Percentiles rank a stretch among this genome's conserved stretches.
Conservation (phyloP, 2,888 invertebrate genomes). For the Drosophila cognata region DNA sequence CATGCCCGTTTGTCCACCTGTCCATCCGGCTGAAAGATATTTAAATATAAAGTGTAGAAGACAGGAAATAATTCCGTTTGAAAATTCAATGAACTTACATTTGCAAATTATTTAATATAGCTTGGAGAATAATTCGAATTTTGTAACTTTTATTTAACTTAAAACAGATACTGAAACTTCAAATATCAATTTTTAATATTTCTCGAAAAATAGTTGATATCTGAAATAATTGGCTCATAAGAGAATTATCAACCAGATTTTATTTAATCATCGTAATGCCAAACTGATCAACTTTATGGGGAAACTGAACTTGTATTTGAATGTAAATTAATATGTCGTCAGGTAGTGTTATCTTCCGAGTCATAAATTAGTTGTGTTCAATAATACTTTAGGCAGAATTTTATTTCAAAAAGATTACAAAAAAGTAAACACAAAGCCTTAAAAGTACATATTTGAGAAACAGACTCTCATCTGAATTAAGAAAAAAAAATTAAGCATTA, state of each 20-base stretch:
- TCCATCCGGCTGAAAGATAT: not conserved
- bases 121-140: not conserved
- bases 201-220: not conserved
- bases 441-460: constrained; percentile 19
- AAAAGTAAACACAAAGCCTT: constrained; percentile 43
- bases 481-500: constrained; percentile 40
- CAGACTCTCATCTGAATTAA: constrained; percentile 6
- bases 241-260: not conserved
- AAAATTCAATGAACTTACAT: not conserved
- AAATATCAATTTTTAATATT: not conserved
- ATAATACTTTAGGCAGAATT: constrained; percentile 51
- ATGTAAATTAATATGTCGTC: too few relatives aligned
- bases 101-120: not conserved
- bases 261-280: not conserved
- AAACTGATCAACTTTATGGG: too few relatives aligned
- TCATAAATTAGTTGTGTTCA: constrained; percentile 2
- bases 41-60: not conserved
- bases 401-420: constrained; percentile 42
- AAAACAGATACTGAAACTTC: not conserved
- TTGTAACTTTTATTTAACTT: not conserved
- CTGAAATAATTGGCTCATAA: not conserved
- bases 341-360: not conserved
- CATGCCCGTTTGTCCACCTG: not conserved
- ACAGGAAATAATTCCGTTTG: not conserved
- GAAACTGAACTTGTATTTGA: not conserved